Base-by-base conservation (phyloP, 2,888 invertebrate species). In the Oxystoma pomonae region DNA sequence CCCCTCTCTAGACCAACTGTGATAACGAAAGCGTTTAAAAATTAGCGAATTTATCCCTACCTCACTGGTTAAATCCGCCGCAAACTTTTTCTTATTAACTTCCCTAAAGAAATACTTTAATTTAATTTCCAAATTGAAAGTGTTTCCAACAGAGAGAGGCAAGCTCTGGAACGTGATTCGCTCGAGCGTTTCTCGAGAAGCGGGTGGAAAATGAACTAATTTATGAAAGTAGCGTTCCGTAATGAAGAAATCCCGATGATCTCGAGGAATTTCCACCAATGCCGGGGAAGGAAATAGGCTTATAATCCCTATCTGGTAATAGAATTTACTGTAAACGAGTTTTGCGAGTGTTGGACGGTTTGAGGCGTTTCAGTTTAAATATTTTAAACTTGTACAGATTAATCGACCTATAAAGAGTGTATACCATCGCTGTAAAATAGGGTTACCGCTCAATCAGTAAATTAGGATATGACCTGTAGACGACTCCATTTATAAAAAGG, bases 171-270 rank as follows among this genome's bases (percentile, higher is more conserved):
- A 53, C 53, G 53, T 5, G 53, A 53, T n/a, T n/a, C 53, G n/a
- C n/a, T 53, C n/a, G 53, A 53, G 53, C n/a, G 18, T 16, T 12
- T 35, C 35, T 35, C 35, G 5, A 35, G 65, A 61, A 67, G 65
- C 64, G 64, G 67, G 63, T 64, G 67, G 65, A 67, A 67, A 67
- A 67, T 67, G 65, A 67, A 67, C 67, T 67, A 67, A 67, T 67
- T 67, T 67, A 67, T 67, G 65, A 65, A 67, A 67, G 67, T 67
- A 67, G 67, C 65, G 65, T 61, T 65, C 57, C 63, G 60, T 67
- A 67, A 67, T 65, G 67, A 67, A 67, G 53, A 57, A 59, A 63
- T 55, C 61, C 17, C 61, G 61, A 62, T 51, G 22, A 20, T 51
- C 55, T 20, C 20, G 55, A 57, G 20, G 59, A 58, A 35, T 56